phyloP scores from a whole-genome alignment of 2,888 invertebrate genomes.

The Melanostoma scalare region DNA sequence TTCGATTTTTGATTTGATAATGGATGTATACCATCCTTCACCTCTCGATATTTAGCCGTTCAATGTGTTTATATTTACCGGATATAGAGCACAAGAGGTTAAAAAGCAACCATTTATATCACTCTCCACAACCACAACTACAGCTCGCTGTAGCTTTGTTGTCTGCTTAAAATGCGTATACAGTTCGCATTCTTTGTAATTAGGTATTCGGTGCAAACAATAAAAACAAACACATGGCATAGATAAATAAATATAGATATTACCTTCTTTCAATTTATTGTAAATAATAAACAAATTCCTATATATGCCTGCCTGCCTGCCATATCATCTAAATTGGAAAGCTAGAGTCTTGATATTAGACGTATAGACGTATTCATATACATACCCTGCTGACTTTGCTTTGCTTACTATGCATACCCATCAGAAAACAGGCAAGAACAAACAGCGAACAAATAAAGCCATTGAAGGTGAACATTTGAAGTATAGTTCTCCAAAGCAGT shows the following conservation, averaged over 20 bases:
- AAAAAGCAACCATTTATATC: no score
- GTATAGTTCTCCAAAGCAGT: background rate
- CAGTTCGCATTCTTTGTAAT: background rate
- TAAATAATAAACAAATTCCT: conserved; percentile 9
- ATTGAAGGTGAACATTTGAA: conserved; percentile 34
- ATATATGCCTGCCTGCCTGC: background rate
- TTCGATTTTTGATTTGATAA: no score
- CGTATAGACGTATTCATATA: background rate
- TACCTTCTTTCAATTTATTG: conserved; percentile 13
- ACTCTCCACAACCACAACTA: no score
- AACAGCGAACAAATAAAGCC: conserved; percentile 28
- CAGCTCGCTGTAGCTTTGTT: no score
- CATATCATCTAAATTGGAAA: conserved; percentile 8
- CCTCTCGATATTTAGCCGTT: no score
- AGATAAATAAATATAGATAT: conserved; percentile 2
- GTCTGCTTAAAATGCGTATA: background rate
- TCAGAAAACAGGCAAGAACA: conserved; percentile 15
- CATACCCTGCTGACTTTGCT: no score
- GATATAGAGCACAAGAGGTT: no score
- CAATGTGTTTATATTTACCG: no score
- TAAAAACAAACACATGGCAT: background rate
- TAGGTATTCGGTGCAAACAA: conserved; percentile 3
- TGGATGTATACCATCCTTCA: no score
- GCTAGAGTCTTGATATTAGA: conserved; percentile 11
- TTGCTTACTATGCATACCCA: background rate